phyloP scores from a whole-genome alignment of 2,888 invertebrate species.

The Caenorhabditis sulstoni region DNA sequence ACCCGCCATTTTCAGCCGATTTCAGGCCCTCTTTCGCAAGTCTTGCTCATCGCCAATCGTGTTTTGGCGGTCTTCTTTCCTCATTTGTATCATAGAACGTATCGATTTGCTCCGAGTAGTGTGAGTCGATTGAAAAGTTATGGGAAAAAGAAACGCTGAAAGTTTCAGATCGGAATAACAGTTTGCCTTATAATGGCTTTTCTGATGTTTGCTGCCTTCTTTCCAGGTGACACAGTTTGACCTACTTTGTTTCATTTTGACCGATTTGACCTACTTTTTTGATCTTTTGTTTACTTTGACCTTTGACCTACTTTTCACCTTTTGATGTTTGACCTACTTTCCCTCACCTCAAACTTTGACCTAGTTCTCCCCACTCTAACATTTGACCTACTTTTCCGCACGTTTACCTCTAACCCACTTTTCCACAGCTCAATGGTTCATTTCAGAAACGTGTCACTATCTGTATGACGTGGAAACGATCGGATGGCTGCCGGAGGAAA shows the following conservation, averaged over 20 bases:
- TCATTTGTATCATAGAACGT: slow-evolving; percentile 25
- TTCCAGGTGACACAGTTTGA: slow-evolving; percentile 32
- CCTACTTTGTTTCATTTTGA: neutral
- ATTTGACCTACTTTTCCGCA: too few species aligned
- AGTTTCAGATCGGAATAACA: slow-evolving; percentile 25
- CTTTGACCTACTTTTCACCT: too few species aligned
- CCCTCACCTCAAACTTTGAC: too few species aligned
- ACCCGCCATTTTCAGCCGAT: too few species aligned
- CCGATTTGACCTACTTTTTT: too few species aligned
- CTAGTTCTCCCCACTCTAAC: too few species aligned
- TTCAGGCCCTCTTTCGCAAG: slow-evolving; percentile 50
- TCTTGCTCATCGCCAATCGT: slow-evolving; percentile 42
- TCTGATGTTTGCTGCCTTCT: slow-evolving; percentile 35
- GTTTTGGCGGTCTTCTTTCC: slow-evolving; percentile 44
- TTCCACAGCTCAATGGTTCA: too few species aligned
- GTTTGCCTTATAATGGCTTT: slow-evolving; percentile 21
- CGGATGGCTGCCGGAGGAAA: slow-evolving; percentile 47
- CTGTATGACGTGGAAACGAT: slow-evolving; percentile 34
- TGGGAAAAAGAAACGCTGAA: neutral
- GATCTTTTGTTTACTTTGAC: too few species aligned
- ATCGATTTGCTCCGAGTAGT: slow-evolving; percentile 33
- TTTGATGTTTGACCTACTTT: too few species aligned
- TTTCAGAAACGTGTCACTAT: slow-evolving; percentile 50
- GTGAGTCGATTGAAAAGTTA: slow-evolving; percentile 1
- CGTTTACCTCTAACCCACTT: too few species aligned